phyloP scores from a whole-genome alignment of 2,797 vertebrate genomes.

The Lacerta bilineata region DNA sequence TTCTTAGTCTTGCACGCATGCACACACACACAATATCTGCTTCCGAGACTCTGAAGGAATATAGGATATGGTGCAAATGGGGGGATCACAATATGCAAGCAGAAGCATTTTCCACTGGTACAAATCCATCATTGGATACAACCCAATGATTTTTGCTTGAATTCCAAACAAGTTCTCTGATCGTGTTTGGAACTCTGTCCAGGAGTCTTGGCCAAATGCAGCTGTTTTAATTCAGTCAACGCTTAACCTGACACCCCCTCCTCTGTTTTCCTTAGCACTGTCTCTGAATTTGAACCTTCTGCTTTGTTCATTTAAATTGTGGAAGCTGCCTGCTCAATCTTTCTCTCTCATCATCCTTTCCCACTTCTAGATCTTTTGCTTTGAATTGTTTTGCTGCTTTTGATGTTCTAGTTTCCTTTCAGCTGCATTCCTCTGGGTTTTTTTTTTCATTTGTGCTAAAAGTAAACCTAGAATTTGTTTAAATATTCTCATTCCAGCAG shows the following conservation, averaged over 20 bases:
- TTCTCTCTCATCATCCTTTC: not conserved
- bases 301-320: not conserved
- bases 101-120: too few relatives aligned
- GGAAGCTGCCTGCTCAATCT: not conserved
- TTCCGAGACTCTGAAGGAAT: too few relatives aligned
- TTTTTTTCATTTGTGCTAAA: not conserved
- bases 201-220: not conserved
- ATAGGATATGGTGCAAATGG: too few relatives aligned
- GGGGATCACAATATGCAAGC: too few relatives aligned
- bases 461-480: not conserved
- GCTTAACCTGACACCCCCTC: not conserved
- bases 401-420: not conserved
- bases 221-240: not conserved
- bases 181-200: too few relatives aligned
- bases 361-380: not conserved
- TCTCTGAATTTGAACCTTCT: not conserved
- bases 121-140: too few relatives aligned
- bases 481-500: slow-evolving; percentile 3
- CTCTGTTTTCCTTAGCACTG: not conserved
- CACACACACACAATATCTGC: too few relatives aligned
- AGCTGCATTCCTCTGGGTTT: not conserved
- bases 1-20: too few relatives aligned
- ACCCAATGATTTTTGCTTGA: too few relatives aligned
- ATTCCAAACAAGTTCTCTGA: too few relatives aligned
- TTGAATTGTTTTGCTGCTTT: slow-evolving; percentile 6